phyloP scores from a whole-genome alignment of 2,797 vertebrate species.

The Poecile montanus region DNA sequence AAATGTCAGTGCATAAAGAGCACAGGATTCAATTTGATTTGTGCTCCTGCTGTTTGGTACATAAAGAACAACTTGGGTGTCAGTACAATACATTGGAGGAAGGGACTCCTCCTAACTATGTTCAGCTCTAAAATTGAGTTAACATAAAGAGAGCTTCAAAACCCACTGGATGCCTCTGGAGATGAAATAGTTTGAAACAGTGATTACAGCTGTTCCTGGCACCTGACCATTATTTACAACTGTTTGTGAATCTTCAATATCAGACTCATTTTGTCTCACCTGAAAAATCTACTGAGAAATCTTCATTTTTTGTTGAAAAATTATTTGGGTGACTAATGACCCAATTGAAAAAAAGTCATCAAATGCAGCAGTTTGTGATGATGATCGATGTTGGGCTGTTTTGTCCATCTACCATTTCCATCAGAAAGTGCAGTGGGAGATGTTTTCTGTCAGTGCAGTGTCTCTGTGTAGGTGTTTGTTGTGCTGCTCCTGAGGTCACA shows the following conservation, averaged over 20 bases:
- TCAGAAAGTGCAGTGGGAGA: background rate
- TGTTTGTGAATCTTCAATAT: background rate
- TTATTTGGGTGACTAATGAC: background rate
- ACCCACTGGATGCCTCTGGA: background rate
- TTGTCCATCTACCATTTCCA: background rate
- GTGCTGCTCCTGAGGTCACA: background rate
- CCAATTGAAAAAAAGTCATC: background rate
- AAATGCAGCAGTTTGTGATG: background rate
- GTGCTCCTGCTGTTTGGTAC: background rate
- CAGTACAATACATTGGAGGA: background rate
- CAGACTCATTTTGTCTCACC: background rate
- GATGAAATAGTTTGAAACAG: background rate
- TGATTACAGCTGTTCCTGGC: background rate
- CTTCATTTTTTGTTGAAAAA: background rate
- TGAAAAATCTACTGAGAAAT: background rate
- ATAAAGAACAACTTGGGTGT: background rate
- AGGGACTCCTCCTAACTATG: background rate
- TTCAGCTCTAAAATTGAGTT: background rate
- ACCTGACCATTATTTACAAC: background rate
- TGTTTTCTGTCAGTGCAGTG: background rate
- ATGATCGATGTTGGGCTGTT: background rate
- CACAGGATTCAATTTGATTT: background rate
- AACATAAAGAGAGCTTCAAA: background rate
- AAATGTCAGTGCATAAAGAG: constrained; percentile 18
- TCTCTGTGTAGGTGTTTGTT: background rate